These are phyloP conservation scores for Epicampocera succincta DNA, from an alignment of 2,888 invertebrate genomes.

Conservation along the genomic window DNA sequence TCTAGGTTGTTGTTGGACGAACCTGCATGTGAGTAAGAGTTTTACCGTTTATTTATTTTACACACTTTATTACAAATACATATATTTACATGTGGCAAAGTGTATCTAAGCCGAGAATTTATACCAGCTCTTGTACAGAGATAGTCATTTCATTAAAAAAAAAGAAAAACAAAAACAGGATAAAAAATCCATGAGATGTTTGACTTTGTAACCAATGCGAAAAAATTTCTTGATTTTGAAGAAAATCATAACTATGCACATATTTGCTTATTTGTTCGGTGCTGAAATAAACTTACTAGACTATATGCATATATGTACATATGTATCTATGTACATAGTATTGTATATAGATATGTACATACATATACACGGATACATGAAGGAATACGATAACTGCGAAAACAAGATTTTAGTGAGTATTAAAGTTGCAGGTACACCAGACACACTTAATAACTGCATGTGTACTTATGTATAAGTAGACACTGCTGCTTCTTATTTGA, in stretches of 20 bases:
- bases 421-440: background rate
- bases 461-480: background rate
- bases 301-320: background rate
- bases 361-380: no score
- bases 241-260: no score
- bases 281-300: no score
- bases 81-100: background rate
- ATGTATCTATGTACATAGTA: background rate
- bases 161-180: no score
- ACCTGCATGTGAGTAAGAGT: no score
- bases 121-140: background rate
- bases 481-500: conserved; percentile 1
- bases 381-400: no score
- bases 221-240: background rate
- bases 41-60: background rate
- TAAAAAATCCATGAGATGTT: background rate
- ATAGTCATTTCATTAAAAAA: background rate
- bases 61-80: background rate
- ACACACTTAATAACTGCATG: background rate
- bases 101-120: background rate
- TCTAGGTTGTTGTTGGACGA: no score
- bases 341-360: background rate
- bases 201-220: background rate
- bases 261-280: no score
- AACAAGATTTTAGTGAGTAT: no score